phyloP scores from a whole-genome alignment of 2,888 invertebrate species.

The Argyresthia albistria region DNA sequence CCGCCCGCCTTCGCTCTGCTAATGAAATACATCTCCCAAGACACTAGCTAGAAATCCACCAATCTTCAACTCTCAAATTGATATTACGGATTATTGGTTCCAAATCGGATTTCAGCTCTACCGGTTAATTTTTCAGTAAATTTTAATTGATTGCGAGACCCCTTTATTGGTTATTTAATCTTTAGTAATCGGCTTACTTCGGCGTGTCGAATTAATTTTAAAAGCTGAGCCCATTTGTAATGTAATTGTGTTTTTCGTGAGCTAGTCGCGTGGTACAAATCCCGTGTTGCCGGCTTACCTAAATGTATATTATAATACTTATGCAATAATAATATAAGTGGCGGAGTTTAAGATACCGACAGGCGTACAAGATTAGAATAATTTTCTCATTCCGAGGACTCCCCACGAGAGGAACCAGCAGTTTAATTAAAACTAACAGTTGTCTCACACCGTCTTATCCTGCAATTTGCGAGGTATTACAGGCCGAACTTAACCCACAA shows the following conservation, averaged over 20 bases:
- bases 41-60: constrained; percentile 18
- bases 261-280: no score
- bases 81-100: constrained; percentile 54
- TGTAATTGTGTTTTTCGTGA: no score
- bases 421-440: constrained; percentile 73
- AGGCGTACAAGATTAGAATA: constrained; percentile 70
- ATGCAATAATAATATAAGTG: constrained; percentile 49
- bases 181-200: not conserved
- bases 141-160: not conserved
- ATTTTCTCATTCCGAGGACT: constrained; percentile 65
- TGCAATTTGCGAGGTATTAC: constrained; percentile 72
- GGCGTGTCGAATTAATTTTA: no score
- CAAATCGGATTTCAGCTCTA: constrained; percentile 44
- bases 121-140: constrained; percentile 27
- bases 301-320: not conserved
- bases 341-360: constrained; percentile 51
- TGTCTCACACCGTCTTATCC: constrained; percentile 72
- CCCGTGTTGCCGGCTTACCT: no score
- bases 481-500: constrained; percentile 68
- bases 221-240: no score
- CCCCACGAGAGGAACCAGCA: constrained; percentile 63
- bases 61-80: constrained; percentile 41
- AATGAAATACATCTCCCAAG: constrained; percentile 62
- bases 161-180: not conserved
- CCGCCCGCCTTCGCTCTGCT: constrained; percentile 23